Percentiles rank a stretch among this genome's conserved stretches.
Evolutionary conservation across 2,888 invertebrate species (phyloP).

Genomic region (Apamea sordens): DNA sequence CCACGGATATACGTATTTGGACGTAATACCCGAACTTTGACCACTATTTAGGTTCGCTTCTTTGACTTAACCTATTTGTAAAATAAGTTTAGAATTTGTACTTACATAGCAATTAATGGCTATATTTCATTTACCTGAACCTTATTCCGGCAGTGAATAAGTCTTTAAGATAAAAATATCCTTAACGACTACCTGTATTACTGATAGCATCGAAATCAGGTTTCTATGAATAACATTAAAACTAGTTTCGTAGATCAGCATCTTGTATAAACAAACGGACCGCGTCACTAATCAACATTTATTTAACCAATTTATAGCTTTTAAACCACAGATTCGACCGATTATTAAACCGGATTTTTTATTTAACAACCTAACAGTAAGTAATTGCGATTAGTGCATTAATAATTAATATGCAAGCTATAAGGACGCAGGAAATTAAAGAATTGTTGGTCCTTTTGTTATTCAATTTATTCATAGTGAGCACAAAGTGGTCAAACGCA

Average conservation of each 20-base stretch:
- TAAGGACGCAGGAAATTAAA: background rate
- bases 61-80: background rate
- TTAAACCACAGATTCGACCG: slow-evolving; percentile 21
- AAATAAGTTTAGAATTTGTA: slow-evolving; percentile 2
- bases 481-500: background rate
- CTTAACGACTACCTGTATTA: slow-evolving; percentile 55
- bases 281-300: slow-evolving; percentile 54
- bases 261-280: slow-evolving; percentile 50
- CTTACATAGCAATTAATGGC: slow-evolving; percentile 19
- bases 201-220: slow-evolving; percentile 52
- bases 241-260: slow-evolving; percentile 53
- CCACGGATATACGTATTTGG: background rate
- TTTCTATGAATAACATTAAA: slow-evolving; percentile 58
- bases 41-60: background rate
- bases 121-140: slow-evolving; percentile 30
- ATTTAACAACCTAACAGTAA: slow-evolving; percentile 7
- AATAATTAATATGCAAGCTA: background rate
- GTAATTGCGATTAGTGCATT: slow-evolving; percentile 11
- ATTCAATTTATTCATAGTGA: background rate
- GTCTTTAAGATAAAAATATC: slow-evolving; percentile 53
- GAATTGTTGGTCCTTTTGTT: background rate
- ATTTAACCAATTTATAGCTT: slow-evolving; percentile 33
- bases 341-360: background rate
- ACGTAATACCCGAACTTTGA: background rate
- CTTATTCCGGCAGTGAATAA: slow-evolving; percentile 36